Base-by-base conservation (phyloP, 2,888 invertebrate genomes). In the Caradrina clavipalpis region DNA sequence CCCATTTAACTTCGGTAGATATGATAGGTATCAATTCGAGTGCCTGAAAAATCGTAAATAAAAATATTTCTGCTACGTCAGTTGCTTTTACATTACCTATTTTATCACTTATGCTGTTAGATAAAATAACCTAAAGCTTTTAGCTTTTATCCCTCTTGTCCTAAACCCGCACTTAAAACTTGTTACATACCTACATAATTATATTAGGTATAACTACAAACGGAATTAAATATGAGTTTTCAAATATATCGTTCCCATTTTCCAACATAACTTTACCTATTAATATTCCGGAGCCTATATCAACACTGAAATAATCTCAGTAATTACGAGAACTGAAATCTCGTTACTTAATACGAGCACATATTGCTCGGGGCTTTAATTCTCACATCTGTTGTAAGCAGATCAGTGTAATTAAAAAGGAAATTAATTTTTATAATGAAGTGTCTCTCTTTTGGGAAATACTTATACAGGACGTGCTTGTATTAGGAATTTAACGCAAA, bases 291-390 rank as follows among this genome's bases (percentile, higher is more conserved):
- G 22, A 15, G 45, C 15, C 49, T 35, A 8, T 57, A 64, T 57
- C 56, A 67, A 76, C 59, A 53, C 49, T 42, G 56, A 59, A 55
- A 75, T 75, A 58, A 66, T 66, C 71, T 39, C 51, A 19, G 47
- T 72, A 72, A 76, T 76, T 67, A 72, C 59, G 35, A 55, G 72
- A 62, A 68, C 31, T 49, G 58, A 59, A 63, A 76, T 53, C 67
- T 53, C 51, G 45, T 63, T 72, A 72, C 67, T 71, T 71, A 55
- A 54, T 59, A 63, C 17, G 57, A 42, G 45, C 57, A 56, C 53
- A 47, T 13, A 47, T 39, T 56, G 55, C 11, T 63, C 35, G 45
- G 15, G 59, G 26, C 26, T 57, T 53, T 63, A 45, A 72, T 67
- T 60, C 42, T 57, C 51, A 50, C 51, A 59, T 56, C 19, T 70